phyloP scores from a whole-genome alignment of 2,113 vertebrate species.

The Scomber scombrus region DNA sequence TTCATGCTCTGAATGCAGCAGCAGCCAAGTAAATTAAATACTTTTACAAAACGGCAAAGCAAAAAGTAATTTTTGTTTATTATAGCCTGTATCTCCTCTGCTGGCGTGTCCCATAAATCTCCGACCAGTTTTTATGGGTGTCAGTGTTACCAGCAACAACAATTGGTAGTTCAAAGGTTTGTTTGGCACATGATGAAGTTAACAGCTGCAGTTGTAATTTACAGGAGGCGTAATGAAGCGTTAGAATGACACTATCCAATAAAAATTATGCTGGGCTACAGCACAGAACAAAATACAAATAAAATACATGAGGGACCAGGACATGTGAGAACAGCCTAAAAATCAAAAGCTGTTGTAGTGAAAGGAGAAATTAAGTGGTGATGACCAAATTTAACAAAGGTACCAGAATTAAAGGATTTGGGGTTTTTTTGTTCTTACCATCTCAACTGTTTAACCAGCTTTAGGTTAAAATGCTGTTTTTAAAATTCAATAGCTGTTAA shows the following conservation, averaged over 20 bases:
- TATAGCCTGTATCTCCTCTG: neutral
- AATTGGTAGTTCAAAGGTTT: no score
- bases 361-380: no score
- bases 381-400: no score
- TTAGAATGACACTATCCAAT: neutral
- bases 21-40: neutral
- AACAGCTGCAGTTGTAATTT: constrained; percentile 3
- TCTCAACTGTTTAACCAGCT: no score
- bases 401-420: no score
- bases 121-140: no score
- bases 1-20: constrained; percentile 11
- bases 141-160: no score
- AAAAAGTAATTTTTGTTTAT: constrained; percentile 3
- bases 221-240: neutral
- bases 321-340: neutral
- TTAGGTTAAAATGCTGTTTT: no score
- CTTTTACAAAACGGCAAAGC: no score
- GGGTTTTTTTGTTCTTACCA: no score
- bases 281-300: neutral
- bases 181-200: no score
- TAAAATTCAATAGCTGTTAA: neutral
- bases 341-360: neutral
- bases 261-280: neutral
- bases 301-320: neutral
- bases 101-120: no score